Evolutionary conservation across 2,797 vertebrate genomes (phyloP), one percentile per base, ranked within the genome.

Genomic region (Rachycentron canadum): DNA sequence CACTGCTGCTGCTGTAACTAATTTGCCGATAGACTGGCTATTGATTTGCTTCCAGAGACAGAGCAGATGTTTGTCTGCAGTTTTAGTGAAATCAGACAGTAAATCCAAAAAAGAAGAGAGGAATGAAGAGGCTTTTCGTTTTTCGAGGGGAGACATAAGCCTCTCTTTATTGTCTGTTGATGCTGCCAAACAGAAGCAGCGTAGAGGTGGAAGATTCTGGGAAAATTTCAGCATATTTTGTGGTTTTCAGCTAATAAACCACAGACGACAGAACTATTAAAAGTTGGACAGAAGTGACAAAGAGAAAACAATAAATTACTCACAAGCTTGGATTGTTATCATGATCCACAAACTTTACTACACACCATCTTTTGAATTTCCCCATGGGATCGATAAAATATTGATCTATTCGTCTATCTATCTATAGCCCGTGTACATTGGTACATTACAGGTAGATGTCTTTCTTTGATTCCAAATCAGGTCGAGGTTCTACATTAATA

Each of bases 11-110:
- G 75, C 83, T 66, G 63, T 64, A 76, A 83, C 82, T 83, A 74
- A 88, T 82, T 82, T 76, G 71, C 66, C 70, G 70, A 86, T 69
- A 77, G 83, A 81, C 74, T 7, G 21, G 36, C 26, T 81, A 84
- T 86, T 83, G 86, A 88, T 88, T 72, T 67, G 72, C 76, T 77
- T 80, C 79, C 81, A 81, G 77, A 76, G 81, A 53, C 28, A 4
- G 38, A 82, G 70, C 83, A 89, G 83, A 84, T 87, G 87, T 86
- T 84, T 62, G 66, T 67, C 45, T 77, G 72, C 72, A 66, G 59
- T 63, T 79, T 78, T n/a, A 76, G 71, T 47, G 21, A 63, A 81
- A 73, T 63, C 63, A 61, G 59, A 17, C 62, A 7, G 58, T 65
- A 63, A 78, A 78, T 73, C 72, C 72, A 73, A 59, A 73, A 17